phyloP scores from a whole-genome alignment of 2,797 vertebrate genomes.

The Lutjanus argentimaculatus region DNA sequence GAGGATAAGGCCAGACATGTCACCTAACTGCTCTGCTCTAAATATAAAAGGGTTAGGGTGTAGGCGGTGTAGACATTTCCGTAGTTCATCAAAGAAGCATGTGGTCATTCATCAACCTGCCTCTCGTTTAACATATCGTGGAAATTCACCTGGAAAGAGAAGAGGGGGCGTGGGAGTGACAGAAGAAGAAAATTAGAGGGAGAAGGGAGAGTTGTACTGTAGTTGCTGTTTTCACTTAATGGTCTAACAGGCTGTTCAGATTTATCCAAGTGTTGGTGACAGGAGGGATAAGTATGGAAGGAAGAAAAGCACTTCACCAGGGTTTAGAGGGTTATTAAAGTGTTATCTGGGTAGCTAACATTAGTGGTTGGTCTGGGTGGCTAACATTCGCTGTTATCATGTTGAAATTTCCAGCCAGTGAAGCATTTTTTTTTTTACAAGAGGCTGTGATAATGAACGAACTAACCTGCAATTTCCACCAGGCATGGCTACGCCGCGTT shows the following conservation, averaged over 20 bases:
- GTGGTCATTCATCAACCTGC: conserved; percentile 70
- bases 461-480: no score
- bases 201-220: neutral
- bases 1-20: conserved; percentile 44
- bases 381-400: no score
- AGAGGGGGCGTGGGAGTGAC: conserved; percentile 25
- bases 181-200: neutral
- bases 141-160: conserved; percentile 39
- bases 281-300: conserved; percentile 5
- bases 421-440: no score
- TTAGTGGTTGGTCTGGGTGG: no score
- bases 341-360: no score
- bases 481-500: no score
- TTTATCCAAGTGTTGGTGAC: conserved; percentile 6
- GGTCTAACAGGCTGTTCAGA: conserved; percentile 17
- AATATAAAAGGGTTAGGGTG: conserved; percentile 47
- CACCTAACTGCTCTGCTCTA: conserved; percentile 44
- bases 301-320: neutral
- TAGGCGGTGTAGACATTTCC: conserved; percentile 43
- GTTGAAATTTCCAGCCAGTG: no score
- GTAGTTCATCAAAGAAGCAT: conserved; percentile 46
- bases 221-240: conserved; percentile 9
- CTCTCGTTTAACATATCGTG: conserved; percentile 43
- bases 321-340: no score
- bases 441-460: no score